phyloP scores from a whole-genome alignment of 2,113 vertebrate genomes.

The Vulpes vulpes region DNA sequence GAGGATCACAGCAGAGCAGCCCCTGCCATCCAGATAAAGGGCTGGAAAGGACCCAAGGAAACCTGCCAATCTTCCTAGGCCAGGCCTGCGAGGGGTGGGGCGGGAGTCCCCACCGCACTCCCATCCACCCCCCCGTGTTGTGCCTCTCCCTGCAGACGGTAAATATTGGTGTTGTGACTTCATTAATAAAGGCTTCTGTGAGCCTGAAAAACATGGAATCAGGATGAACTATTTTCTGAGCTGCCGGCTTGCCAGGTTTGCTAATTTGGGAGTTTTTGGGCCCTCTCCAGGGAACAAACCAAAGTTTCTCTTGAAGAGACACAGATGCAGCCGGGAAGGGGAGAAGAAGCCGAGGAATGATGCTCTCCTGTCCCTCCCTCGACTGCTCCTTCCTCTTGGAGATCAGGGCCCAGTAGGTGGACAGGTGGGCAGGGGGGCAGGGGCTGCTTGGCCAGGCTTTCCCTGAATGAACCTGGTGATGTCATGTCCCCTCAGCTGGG shows the following conservation, averaged over 20 bases:
- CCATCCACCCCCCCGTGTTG: constrained; percentile 80
- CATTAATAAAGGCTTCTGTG: constrained; percentile 86
- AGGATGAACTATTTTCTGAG: constrained; percentile 87
- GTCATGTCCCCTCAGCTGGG: neutral
- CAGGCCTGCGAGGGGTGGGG: constrained; percentile 65
- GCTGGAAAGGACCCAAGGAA: constrained; percentile 64
- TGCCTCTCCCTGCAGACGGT: constrained; percentile 83
- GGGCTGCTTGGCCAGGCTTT: neutral
- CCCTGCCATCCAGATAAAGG: constrained; percentile 56
- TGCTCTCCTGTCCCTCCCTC: constrained; percentile 66
- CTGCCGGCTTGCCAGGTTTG: constrained; percentile 85
- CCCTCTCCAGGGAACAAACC: constrained; percentile 85
- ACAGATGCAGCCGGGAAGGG: constrained; percentile 80
- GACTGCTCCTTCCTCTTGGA: neutral
- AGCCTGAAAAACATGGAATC: constrained; percentile 86
- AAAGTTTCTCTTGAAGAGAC: constrained; percentile 82
- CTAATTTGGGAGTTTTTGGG: constrained; percentile 86
- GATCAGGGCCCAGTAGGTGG: neutral
- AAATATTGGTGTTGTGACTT: constrained; percentile 87
- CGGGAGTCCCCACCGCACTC: constrained; percentile 58
- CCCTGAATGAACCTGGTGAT: neutral
- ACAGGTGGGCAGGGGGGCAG: neutral
- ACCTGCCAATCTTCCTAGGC: constrained; percentile 73
- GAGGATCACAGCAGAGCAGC: constrained; percentile 62
- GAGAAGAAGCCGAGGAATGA: constrained; percentile 67